These are phyloP conservation scores for Sapayoa aenigma DNA, from an alignment of 2,113 vertebrate genomes.

Conservation along the genomic window DNA sequence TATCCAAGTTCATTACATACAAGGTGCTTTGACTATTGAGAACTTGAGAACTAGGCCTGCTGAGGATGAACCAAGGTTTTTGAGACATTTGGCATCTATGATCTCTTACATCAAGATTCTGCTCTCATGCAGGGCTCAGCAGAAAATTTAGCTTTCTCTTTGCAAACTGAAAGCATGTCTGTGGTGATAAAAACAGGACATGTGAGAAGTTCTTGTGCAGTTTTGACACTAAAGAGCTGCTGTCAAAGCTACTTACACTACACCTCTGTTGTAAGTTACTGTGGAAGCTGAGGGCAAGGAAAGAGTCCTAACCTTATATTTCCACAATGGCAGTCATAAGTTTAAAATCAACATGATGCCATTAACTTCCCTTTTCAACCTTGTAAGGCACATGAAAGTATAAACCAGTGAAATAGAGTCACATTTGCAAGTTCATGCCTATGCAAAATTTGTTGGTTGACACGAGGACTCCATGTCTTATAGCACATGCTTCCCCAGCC, in stretches of 20 bases:
- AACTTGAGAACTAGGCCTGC: background rate
- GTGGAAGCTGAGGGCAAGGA: background rate
- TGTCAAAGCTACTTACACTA: background rate
- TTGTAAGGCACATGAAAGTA: background rate
- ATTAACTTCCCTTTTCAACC: background rate
- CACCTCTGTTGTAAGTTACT: background rate
- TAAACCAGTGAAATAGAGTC: background rate
- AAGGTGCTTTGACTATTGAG: background rate
- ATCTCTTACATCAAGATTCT: background rate
- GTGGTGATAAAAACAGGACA: background rate
- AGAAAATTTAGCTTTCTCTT: background rate
- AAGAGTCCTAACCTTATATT: background rate
- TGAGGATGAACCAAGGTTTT: background rate
- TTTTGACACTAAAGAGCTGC: background rate
- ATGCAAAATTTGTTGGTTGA: background rate
- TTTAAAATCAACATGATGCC: background rate
- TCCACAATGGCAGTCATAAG: background rate
- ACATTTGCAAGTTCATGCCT: background rate
- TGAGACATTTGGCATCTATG: background rate
- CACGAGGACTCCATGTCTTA: fast-evolving
- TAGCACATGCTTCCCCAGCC: background rate
- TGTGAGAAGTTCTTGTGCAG: background rate
- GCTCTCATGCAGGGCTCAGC: background rate
- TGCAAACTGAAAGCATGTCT: background rate
- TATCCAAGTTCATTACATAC: background rate